Base-by-base conservation (phyloP, 2,888 invertebrate species). In the Diogma glabrata region DNA sequence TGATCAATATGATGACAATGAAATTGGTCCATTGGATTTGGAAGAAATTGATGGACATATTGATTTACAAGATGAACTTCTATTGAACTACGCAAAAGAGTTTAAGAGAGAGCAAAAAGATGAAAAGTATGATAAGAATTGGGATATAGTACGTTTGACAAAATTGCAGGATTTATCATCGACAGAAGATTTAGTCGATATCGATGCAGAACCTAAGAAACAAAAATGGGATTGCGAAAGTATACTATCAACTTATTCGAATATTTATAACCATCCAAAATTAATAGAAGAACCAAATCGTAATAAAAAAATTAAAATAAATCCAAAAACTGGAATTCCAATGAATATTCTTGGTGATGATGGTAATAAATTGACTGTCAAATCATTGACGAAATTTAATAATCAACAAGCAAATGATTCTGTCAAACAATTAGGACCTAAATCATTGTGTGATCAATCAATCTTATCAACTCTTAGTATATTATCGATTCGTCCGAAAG, bases 191-290 rank as follows among this genome's bases (percentile, higher is more conserved):
- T 71, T 82, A 10, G 66, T 81, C 30, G 74, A 75, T 26, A 69
- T 79, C 1, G 71, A 80, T 55, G 78, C 83, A 2, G 76, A 80
- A 50, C 72, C 75, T 1, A 77, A 80, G 57, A 76, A 75, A 59
- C 75, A 80, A 55, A 83, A 81, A 65, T 92, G 87, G 87, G 94
- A 95, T 70, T 94, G 94, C 62, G 87, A 94, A 72, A 88, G 88
- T 51, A 85, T 94, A 58, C 71, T 94, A 5, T 87, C 88, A 17
- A 93, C 90, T 0, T 90, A 90, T 66, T 93, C 93, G 7, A 95
- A 85, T 64, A 74, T 87, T 50, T 92, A 91, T 67, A 95, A 96
- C 71, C 90, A 89, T 71, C 96, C 96, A 0, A 89, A 87, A 65
- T 60, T 91, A 19, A 92, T 94, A 49, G 75, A 78, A 47, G 89